Evolutionary conservation across 2,797 vertebrate species (phyloP).

Genomic region (Orientallactaga sibirica): DNA sequence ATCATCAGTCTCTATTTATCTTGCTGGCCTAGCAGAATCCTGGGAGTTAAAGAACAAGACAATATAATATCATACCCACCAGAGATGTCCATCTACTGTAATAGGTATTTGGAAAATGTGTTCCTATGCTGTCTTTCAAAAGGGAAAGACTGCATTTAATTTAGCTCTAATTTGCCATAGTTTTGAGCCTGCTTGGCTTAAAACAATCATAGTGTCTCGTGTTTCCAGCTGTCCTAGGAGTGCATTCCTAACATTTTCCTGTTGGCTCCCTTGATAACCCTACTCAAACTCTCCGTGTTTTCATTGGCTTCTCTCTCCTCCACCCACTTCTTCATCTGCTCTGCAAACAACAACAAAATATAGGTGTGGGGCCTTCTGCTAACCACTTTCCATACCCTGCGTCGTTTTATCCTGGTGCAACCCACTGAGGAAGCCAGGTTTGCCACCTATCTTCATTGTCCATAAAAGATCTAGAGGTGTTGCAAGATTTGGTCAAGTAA

Average conservation of each 20-base stretch:
- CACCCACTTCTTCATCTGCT: too few relatives aligned
- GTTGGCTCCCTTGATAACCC: neutral
- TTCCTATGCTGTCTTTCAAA: neutral
- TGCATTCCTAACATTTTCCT: neutral
- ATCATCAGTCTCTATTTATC: too few relatives aligned
- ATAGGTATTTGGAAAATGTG: neutral
- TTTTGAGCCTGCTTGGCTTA: neutral
- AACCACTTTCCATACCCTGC: neutral
- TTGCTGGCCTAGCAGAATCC: too few relatives aligned
- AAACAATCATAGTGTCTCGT: neutral
- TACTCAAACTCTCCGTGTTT: neutral
- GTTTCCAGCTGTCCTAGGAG: neutral
- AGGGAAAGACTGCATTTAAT: neutral
- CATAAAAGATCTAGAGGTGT: neutral
- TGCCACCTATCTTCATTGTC: neutral
- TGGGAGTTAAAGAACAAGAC: too few relatives aligned
- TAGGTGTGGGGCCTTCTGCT: neutral
- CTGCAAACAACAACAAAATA: neutral
- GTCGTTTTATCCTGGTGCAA: neutral
- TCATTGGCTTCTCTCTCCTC: too few relatives aligned
- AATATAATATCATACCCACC: neutral
- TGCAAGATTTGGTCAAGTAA: neutral
- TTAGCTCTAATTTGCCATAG: neutral
- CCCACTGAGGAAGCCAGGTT: neutral
- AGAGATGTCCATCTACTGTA: neutral